Base-by-base conservation (phyloP, 2,113 vertebrate genomes). In the Corvus hawaiiensis region DNA sequence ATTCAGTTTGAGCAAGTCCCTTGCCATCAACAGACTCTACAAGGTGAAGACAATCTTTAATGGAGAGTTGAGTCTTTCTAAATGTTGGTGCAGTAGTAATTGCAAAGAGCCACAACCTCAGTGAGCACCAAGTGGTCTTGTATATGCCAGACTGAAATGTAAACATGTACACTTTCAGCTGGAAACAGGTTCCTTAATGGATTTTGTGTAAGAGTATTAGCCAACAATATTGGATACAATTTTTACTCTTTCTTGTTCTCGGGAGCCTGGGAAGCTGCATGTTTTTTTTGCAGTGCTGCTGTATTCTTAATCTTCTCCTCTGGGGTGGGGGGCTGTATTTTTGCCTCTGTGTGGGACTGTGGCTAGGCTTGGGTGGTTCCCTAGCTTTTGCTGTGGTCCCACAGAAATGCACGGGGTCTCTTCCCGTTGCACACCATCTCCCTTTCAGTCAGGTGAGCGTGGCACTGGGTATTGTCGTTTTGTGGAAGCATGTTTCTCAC, bases 391-490 rank as follows among this genome's bases (percentile, higher is more conserved):
- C 54, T 56, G 62, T 66, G 78, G 22, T 79, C 66, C 56, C 1
- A 2, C 66, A 61, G 41, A 82, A 67, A 33, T 7, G 8, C 0
- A 0, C 0, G 0, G 19, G 7, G 22, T 79, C 24, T 59, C 30
- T 43, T 54, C 59, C 17, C 13, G 1, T 37, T 14, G 5, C 4
- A 1, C 5, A 2, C 4, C 3, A 1, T 32, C 7, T 41, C 23
- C 46, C 33, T 24, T 4, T 62, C 61, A 43, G 61, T 37, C 30
- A 32, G n/a, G 32, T 72, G 39, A 74, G 77, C 8, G 5, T 3
- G 1, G 24, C 8, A 3, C 71, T 64, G 33, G 35, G 5, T 21
- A 44, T 5, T 27, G n/a, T 46, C 0, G 0, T 51, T 81, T 17
- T 63, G 27, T 90, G 78, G 35, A 73, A 91, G 81, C 26, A 4